These are phyloP conservation scores for Urocyon cinereoargenteus DNA, from an alignment of 2,797 vertebrate genomes.

Conservation along the genomic window DNA sequence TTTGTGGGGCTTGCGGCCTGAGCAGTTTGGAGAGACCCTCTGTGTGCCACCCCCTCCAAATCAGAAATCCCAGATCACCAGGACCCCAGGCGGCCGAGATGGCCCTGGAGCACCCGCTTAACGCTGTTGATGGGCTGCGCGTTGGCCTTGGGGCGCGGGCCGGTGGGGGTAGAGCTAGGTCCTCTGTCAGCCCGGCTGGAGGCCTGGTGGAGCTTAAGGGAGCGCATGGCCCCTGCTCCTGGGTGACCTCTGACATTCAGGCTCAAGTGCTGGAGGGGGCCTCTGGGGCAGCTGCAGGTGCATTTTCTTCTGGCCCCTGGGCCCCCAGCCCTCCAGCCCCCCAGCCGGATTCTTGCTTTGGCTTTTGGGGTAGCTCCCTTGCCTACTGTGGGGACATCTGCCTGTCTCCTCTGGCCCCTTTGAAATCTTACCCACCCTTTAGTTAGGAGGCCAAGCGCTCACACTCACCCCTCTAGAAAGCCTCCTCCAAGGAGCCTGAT, in stretches of 20 bases:
- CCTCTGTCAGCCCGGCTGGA: background rate
- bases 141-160: background rate
- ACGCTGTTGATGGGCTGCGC: background rate
- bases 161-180: background rate
- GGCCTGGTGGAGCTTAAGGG: background rate
- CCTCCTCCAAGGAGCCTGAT: background rate
- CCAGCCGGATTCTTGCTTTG: background rate
- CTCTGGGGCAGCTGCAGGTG: background rate
- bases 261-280: background rate
- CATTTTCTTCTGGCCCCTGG: rapidly evolving
- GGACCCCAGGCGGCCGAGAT: background rate
- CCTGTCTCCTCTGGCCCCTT: background rate
- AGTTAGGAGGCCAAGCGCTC: background rate
- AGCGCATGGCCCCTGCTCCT: background rate
- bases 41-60: background rate
- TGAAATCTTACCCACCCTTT: background rate
- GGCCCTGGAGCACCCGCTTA: background rate
- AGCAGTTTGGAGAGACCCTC: background rate
- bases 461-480: background rate
- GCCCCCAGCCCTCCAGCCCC: too few species aligned
- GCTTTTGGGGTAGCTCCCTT: background rate
- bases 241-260: background rate
- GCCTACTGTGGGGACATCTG: background rate
- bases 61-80: background rate
- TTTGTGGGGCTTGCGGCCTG: background rate